Conservation (phyloP, 2,797 vertebrate genomes). For the Gila robusta region DNA sequence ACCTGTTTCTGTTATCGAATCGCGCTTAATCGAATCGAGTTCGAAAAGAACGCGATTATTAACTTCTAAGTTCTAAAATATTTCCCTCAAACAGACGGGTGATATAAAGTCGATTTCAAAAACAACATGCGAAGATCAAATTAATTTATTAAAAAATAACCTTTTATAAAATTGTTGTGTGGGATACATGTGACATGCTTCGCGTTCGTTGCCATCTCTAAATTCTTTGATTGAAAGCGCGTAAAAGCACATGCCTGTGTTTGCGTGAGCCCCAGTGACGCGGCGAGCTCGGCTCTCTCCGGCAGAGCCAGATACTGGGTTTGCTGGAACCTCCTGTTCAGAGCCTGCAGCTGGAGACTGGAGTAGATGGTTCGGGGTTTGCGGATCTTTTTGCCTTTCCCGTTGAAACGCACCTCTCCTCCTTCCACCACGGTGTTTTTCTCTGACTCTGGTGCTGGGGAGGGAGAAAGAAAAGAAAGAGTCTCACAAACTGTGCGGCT, state of each 20-base stretch:
- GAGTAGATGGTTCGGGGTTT: constrained; percentile 99
- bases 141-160: not conserved
- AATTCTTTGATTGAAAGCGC: not conserved
- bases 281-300: constrained; percentile 97
- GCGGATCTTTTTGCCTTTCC: constrained; percentile 97
- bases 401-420: constrained; percentile 97
- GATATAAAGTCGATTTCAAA: not conserved
- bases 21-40: not conserved
- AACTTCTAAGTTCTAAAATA: not conserved
- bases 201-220: not conserved
- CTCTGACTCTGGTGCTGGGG: constrained; percentile 87
- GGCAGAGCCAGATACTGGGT: constrained; percentile 96
- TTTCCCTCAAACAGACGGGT: not conserved
- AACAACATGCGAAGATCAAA: not conserved
- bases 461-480: constrained; percentile 66
- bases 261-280: constrained; percentile 97
- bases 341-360: constrained; percentile 95
- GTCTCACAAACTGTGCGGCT: constrained; percentile 74
- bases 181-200: not conserved
- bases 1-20: not conserved
- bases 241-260: constrained; percentile 86
- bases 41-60: not conserved
- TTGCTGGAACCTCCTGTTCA: constrained; percentile 97
- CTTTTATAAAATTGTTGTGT: not conserved
- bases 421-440: constrained; percentile 98